Evolutionary conservation across 2,113 vertebrate species (phyloP).

Genomic region (Myocastor coypus): DNA sequence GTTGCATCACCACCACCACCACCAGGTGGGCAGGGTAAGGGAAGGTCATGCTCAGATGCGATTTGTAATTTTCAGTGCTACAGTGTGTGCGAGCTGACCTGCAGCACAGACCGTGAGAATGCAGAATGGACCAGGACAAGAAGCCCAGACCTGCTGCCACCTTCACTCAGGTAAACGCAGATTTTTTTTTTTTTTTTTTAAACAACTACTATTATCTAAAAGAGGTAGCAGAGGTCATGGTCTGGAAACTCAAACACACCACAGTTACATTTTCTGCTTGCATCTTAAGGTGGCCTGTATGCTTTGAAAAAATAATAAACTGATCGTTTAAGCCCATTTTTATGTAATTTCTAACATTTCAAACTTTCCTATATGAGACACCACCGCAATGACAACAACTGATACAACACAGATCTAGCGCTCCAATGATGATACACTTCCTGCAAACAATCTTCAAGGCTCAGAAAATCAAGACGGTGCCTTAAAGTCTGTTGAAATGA

Average conservation of each 20-base stretch:
- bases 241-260: constrained; percentile 4
- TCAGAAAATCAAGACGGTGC: constrained; percentile 52
- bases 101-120: not conserved
- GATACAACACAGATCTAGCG: not conserved
- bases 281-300: constrained; percentile 8
- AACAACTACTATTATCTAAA: not conserved
- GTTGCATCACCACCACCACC: too few relatives aligned
- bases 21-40: not conserved
- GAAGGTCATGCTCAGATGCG: not conserved
- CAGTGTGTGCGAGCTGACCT: not conserved
- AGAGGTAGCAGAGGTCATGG: not conserved
- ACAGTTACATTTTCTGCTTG: constrained; percentile 17
- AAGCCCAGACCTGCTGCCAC: not conserved
- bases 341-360: constrained; percentile 39
- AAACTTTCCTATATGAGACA: constrained; percentile 23
- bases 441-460: constrained; percentile 56
- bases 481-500: constrained; percentile 64
- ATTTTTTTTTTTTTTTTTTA: not conserved
- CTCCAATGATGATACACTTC: constrained; percentile 20
- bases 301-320: not conserved
- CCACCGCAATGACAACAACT: not conserved
- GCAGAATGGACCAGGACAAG: not conserved
- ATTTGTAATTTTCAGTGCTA: too few relatives aligned
- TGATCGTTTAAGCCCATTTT: constrained; percentile 48
- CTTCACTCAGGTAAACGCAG: not conserved